phyloP scores from a whole-genome alignment of 1,140 invertebrate genomes.

The Eufriesea mexicana region DNA sequence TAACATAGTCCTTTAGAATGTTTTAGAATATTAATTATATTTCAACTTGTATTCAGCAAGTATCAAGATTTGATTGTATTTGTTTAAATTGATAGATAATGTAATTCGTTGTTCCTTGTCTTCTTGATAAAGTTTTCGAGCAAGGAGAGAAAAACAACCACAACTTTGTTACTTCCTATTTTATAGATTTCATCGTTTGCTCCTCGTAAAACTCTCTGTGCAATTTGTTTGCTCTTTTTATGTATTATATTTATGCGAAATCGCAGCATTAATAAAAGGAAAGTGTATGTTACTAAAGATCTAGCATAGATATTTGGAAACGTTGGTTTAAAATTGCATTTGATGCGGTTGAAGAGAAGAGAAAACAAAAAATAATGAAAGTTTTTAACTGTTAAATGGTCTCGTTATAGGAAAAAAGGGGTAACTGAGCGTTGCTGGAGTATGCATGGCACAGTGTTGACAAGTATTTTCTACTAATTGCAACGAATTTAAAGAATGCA shows the following conservation, averaged over 20 bases:
- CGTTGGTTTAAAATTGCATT: not conserved
- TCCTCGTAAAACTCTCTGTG: not conserved
- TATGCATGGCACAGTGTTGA: constrained; percentile 57
- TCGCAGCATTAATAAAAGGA: not conserved
- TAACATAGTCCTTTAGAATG: not conserved
- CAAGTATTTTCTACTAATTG: constrained; percentile 26
- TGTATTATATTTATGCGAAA: not conserved
- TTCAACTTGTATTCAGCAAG: not conserved
- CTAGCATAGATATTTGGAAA: not conserved
- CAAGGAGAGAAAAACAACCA: not conserved
- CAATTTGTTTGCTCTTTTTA: constrained; percentile 21
- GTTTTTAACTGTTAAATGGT: not conserved
- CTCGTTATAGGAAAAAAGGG: not conserved
- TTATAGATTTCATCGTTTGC: not conserved
- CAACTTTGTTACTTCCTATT: not conserved
- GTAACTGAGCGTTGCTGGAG: not conserved
- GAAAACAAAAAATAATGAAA: not conserved
- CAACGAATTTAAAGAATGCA: constrained; percentile 33
- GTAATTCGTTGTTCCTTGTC: not conserved
- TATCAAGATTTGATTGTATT: not conserved
- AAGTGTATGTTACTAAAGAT: not conserved
- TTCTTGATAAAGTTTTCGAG: not conserved
- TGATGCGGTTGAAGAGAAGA: not conserved
- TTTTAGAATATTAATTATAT: not conserved
- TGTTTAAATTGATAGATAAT: not conserved